phyloP scores from a whole-genome alignment of 2,888 invertebrate species.

The Scotopteryx bipunctaria region DNA sequence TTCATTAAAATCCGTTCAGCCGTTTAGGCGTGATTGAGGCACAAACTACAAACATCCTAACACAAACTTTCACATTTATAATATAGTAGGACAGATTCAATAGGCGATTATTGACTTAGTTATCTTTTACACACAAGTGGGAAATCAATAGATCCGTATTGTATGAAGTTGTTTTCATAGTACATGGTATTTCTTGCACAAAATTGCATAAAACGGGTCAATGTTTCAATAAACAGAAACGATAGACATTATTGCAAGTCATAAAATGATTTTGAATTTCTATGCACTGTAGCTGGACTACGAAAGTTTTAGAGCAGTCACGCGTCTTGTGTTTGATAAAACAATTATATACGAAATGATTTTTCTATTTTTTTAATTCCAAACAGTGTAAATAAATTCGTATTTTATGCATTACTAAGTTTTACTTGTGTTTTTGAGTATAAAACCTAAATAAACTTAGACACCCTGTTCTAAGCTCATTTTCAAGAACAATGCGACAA shows the following conservation, averaged over 20 bases:
- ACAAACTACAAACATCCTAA: too few relatives aligned
- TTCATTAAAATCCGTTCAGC: too few relatives aligned
- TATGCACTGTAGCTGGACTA: conserved; percentile 21
- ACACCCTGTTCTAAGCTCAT: too few relatives aligned
- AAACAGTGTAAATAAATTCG: conserved; percentile 55
- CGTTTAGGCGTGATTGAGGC: too few relatives aligned
- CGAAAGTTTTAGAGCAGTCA: conserved; percentile 26
- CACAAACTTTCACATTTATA: too few relatives aligned
- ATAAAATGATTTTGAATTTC: conserved; percentile 32
- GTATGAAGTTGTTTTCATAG: conserved; percentile 2
- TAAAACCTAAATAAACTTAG: too few relatives aligned
- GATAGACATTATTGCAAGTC: conserved; percentile 27
- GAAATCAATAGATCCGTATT: not conserved
- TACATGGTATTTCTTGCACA: conserved; percentile 6
- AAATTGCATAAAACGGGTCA: conserved; percentile 12
- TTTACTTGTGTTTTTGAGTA: conserved; percentile 45
- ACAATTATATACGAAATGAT: too few relatives aligned
- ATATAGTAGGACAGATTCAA: too few relatives aligned
- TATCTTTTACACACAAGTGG: conserved; percentile 1
- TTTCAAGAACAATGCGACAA: too few relatives aligned
- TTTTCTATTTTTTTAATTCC: too few relatives aligned
- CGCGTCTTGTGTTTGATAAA: conserved; percentile 41
- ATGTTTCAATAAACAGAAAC: conserved; percentile 31
- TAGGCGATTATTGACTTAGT: not conserved
- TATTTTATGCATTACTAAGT: conserved; percentile 41